These are phyloP conservation scores for Pocillopora verrucosa DNA, from an alignment of 64 coral and sea anemone species.

Conservation along the genomic window DNA sequence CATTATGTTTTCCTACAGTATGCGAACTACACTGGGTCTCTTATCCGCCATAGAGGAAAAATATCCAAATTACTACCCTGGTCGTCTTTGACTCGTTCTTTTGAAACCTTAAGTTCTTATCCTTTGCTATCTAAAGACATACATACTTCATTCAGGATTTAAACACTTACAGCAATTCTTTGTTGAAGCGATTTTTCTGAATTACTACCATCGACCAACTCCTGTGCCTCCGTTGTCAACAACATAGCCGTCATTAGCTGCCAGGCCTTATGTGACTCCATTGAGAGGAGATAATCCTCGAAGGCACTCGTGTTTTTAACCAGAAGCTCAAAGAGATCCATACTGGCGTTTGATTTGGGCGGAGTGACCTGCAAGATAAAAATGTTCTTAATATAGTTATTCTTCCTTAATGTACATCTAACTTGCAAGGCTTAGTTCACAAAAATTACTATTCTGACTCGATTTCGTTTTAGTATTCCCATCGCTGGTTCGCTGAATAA, in stretches of 20 bases:
- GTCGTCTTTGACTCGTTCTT: no score
- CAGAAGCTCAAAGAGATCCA: not conserved
- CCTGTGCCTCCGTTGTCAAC: slow-evolving; percentile 17
- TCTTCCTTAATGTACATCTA: no score
- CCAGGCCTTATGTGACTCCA: not conserved
- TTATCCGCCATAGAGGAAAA: no score
- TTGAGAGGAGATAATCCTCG: not conserved
- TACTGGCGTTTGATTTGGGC: not conserved
- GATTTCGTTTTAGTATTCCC: no score
- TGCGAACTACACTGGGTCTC: no score
- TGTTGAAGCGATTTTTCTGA: not conserved
- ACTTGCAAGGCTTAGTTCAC: no score
- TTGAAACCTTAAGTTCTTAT: no score
- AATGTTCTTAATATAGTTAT: not conserved
- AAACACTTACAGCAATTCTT: not conserved
- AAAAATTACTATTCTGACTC: no score
- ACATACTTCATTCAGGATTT: not conserved
- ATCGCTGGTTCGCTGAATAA: no score
- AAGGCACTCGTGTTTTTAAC: not conserved
- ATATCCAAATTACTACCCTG: no score
- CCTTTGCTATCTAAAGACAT: no score
- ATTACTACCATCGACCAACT: not conserved
- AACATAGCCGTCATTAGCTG: slow-evolving; percentile 34
- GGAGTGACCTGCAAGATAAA: not conserved
- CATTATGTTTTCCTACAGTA: no score